phyloP scores from a whole-genome alignment of 2,888 invertebrate species.

The Suillia variegata region DNA sequence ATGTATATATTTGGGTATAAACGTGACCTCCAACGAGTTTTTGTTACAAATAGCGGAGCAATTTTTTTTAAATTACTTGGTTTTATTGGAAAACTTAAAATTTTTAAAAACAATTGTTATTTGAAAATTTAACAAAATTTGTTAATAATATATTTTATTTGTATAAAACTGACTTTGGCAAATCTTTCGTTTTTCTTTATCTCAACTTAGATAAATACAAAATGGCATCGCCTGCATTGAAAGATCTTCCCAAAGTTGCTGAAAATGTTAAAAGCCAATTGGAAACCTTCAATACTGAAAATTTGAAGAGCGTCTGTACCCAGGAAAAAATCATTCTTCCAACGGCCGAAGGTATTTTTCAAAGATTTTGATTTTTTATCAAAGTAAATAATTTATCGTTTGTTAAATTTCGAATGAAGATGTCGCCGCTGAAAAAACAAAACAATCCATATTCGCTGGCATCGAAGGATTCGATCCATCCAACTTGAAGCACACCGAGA shows the following conservation, averaged over 20 bases:
- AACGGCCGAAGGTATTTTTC: slow-evolving; percentile 82
- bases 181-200: not conserved
- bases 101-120: too few relatives aligned
- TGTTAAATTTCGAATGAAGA: slow-evolving; percentile 65
- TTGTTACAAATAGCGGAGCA: too few relatives aligned
- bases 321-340: slow-evolving; percentile 92
- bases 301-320: slow-evolving; percentile 86
- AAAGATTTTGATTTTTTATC: not conserved
- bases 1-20: too few relatives aligned
- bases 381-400: slow-evolving; percentile 14
- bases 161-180: too few relatives aligned
- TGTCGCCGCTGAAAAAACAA: slow-evolving; percentile 84
- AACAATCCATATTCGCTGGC: slow-evolving; percentile 82
- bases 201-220: slow-evolving; percentile 6
- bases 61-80: too few relatives aligned
- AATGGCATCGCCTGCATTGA: slow-evolving; percentile 73
- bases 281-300: slow-evolving; percentile 86
- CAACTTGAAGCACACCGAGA: slow-evolving; percentile 87
- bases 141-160: too few relatives aligned
- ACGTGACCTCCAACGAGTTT: too few relatives aligned
- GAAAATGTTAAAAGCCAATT: slow-evolving; percentile 88
- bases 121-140: too few relatives aligned
- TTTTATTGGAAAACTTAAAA: too few relatives aligned
- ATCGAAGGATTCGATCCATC: slow-evolving; percentile 84
- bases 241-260: slow-evolving; percentile 90